Evolutionary conservation across 2,888 invertebrate species (phyloP).

Genomic region (Strigamia maritima): DNA sequence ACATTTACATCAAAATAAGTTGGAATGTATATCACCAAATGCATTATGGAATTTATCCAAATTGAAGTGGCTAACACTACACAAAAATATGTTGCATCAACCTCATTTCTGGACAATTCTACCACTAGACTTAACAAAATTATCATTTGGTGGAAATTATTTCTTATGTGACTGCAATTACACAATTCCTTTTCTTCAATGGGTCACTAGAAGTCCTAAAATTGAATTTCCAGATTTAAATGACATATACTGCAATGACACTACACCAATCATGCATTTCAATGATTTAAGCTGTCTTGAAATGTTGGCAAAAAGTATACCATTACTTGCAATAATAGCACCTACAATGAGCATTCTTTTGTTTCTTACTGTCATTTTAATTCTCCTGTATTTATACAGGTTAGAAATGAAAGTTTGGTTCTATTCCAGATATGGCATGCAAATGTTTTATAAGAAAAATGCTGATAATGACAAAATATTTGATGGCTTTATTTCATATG

Average conservation of each 20-base stretch:
- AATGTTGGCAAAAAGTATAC: too few relatives aligned
- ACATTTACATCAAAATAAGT: not conserved
- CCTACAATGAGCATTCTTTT: not conserved
- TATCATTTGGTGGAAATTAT: not conserved
- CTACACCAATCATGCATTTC: not conserved
- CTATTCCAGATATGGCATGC: constrained; percentile 58
- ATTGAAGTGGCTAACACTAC: not conserved
- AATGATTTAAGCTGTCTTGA: not conserved
- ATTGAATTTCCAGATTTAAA: not conserved
- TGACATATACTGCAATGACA: not conserved
- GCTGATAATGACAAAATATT: constrained; percentile 61
- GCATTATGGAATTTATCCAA: not conserved
- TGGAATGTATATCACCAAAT: not conserved
- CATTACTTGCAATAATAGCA: not conserved
- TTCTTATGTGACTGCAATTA: not conserved
- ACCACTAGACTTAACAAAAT: not conserved
- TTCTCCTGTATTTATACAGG: not conserved
- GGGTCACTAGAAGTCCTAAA: not conserved
- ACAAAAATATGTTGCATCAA: not conserved
- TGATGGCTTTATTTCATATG: constrained; percentile 76
- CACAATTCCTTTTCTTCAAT: not conserved
- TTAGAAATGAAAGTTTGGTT: constrained; percentile 60
- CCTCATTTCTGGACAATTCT: not conserved
- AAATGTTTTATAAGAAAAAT: constrained; percentile 48
- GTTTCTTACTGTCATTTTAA: not conserved